Evolutionary conservation across 2,888 invertebrate genomes (phyloP).

Genomic region (Heliconius hortense): DNA sequence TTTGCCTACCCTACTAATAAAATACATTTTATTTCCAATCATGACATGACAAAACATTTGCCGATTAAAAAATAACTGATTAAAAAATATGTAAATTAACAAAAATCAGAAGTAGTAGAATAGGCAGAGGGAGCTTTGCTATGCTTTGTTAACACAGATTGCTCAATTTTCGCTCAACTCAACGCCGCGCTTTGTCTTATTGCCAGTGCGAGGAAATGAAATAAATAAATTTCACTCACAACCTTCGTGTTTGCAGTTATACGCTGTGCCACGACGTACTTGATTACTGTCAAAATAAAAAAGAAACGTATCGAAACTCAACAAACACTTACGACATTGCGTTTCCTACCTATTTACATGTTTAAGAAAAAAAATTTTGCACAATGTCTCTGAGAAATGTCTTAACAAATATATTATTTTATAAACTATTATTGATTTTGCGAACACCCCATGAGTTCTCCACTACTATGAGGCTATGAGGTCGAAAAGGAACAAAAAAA

Average conservation of each 20-base stretch:
- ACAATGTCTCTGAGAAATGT: neutral
- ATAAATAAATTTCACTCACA: neutral
- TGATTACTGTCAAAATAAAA: neutral
- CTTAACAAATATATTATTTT: neutral
- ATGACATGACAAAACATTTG: no score
- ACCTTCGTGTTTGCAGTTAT: neutral
- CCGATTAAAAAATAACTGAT: no score
- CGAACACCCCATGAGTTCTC: slow-evolving; percentile 33
- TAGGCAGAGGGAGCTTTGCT: neutral
- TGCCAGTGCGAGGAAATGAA: no score
- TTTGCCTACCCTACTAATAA: no score
- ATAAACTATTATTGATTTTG: slow-evolving; percentile 35
- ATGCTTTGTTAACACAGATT: neutral
- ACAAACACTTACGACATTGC: no score
- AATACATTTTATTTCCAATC: no score
- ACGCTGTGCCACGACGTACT: neutral
- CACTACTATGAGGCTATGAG: slow-evolving; percentile 36
- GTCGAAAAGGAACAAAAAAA: slow-evolving; percentile 40
- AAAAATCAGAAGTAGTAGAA: no score
- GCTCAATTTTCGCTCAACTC: neutral
- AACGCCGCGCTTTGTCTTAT: neutral
- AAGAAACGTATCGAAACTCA: neutral
- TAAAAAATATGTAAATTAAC: no score
- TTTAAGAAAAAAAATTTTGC: neutral
- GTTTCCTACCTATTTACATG: neutral